Conservation (phyloP, 2,113 vertebrate genomes). For the Saiga tatarica region DNA sequence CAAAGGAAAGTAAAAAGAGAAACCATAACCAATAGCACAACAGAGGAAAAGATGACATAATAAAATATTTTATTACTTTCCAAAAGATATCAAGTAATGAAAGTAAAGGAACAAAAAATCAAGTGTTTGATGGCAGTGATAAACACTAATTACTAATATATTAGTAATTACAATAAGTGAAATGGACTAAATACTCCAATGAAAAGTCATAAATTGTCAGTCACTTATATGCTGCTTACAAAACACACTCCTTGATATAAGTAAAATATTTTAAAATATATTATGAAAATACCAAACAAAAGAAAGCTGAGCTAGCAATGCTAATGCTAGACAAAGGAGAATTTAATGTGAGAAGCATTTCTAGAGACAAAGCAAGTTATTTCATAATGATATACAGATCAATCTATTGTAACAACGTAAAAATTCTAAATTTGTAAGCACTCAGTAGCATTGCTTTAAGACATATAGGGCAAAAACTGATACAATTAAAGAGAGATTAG, state of each 20-base stretch:
- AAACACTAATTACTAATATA: not conserved
- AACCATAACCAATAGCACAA: not conserved
- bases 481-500: not conserved
- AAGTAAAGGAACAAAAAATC: not conserved
- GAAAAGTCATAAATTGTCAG: not conserved
- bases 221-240: not conserved
- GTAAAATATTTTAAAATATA: not conserved
- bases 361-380: not conserved
- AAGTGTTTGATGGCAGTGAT: not conserved
- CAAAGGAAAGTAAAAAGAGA: not conserved
- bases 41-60: not conserved
- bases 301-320: not conserved
- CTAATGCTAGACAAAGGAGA: not conserved
- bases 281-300: not conserved
- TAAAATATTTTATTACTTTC: slow-evolving; percentile 1
- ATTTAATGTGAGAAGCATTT: not conserved
- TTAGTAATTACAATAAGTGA: not conserved
- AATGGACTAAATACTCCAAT: not conserved
- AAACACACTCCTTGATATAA: not conserved
- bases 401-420: not conserved
- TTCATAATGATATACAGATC: not conserved
- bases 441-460: not conserved
- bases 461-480: not conserved
- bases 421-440: not conserved
- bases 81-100: not conserved